A percentile compares a stretch with the other conserved stretches of the same genome.
These are phyloP conservation scores for Artibeus jamaicensis DNA, from an alignment of 2,797 vertebrate species.

Conservation along the genomic window DNA sequence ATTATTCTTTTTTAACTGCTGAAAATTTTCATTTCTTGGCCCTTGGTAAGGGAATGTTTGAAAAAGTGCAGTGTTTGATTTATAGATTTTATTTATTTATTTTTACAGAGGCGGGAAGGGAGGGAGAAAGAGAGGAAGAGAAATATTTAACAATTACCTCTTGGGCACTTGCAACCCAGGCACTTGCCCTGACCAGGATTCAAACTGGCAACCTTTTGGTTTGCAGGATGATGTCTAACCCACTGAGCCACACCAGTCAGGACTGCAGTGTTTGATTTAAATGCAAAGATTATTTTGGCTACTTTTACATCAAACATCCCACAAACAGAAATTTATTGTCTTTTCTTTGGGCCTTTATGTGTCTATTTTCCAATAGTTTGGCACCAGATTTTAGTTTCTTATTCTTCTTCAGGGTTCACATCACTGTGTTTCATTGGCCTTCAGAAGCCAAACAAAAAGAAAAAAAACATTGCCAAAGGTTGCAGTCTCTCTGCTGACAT, in stretches of 20 bases:
- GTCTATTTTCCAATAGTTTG: conserved; percentile 33
- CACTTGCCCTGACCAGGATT: neutral
- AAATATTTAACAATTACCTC: neutral
- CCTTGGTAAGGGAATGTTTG: neutral
- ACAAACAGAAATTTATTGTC: neutral
- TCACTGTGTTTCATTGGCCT: conserved; percentile 13
- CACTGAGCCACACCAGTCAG: neutral
- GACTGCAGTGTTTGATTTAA: neutral
- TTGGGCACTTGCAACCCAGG: neutral
- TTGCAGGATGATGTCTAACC: neutral
- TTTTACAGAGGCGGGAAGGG: neutral
- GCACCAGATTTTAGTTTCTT: conserved; percentile 34
- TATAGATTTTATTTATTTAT: neutral
- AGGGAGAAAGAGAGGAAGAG: neutral
- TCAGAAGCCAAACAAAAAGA: conserved; percentile 47
- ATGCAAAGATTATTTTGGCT: neutral
- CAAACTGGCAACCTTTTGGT: neutral
- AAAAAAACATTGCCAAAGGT: neutral
- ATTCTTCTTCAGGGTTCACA: conserved; percentile 21
- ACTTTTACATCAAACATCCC: conserved; percentile 22
- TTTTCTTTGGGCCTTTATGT: neutral
- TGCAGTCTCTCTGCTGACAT: conserved; percentile 19
- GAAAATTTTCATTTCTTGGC: neutral
- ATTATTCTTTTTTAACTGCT: neutral
- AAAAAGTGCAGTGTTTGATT: neutral